Evolutionary conservation across 2,797 vertebrate species (phyloP), one percentile per base, ranked within the genome.

Genomic region (Sebastiscus tertius): DNA sequence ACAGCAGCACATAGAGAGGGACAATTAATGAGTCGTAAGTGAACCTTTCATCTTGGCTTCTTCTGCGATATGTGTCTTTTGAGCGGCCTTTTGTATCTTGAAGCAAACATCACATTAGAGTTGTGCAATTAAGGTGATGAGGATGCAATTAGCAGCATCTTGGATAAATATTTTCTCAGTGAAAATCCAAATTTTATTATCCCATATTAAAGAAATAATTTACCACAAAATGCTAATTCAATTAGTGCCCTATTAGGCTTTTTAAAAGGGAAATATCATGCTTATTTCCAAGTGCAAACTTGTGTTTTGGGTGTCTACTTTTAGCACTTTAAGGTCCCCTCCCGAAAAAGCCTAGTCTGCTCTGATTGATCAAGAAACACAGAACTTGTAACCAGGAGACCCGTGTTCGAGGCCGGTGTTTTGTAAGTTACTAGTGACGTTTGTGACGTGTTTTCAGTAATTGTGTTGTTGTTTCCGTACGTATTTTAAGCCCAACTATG

Each of bases 61-160:
- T 77, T 75, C 31, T 81, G 29, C 65, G 64, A 55, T 67, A 29
- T 56, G 18, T 31, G 1, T 69, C 11, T 71, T 77, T 56, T 46
- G 4, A 74, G n/a, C 10, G 4, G 60, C 36, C 22, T 75, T 80
- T 73, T 80, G 61, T 85, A 68, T 80, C 36, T 59, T 24, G 59
- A 72, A 68, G 78, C 36, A 76, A 77, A 62, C 33, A 63, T 79
- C 54, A 20, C 34, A 65, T 82, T 81, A 62, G 65, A 71, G 14
- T 8, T 68, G 1, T 74, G 72, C 82, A 82, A 73, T 86, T 82
- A 83, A 75, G 49, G 54, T 75, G 59, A 16, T n/a, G 54, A 36
- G 26, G 58, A 73, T 52, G 65, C 52, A 83, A 82, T 83, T 82
- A 87, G 72, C 63, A 13, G 42, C 33, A 60, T 59, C 27, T 59